Conservation (phyloP, 2,113 vertebrate genomes). For the Petrocephalus zakoni region DNA sequence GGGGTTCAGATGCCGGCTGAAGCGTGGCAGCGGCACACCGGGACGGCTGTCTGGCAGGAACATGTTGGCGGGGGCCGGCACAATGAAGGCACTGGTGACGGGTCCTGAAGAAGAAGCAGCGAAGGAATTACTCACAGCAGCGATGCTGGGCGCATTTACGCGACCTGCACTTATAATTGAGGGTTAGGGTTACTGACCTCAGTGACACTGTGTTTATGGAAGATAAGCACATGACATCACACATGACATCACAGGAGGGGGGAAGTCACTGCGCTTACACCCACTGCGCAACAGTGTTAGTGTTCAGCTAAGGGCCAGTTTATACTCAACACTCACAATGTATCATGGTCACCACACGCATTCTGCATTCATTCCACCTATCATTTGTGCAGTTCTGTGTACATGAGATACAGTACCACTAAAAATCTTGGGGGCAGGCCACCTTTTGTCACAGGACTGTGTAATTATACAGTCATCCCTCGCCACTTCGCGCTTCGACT, state of each 20-base stretch:
- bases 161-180: neutral
- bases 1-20: conserved; percentile 78
- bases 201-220: no score
- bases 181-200: neutral
- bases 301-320: neutral
- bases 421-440: no score
- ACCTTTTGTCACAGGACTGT: no score
- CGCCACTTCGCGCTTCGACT: no score
- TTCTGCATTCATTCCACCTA: neutral
- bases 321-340: neutral
- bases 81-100: conserved; percentile 79
- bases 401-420: no score
- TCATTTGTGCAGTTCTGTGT: neutral
- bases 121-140: neutral
- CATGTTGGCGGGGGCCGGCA: conserved; percentile 82
- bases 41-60: conserved; percentile 80
- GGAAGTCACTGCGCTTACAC: neutral
- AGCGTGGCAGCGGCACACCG: conserved; percentile 71
- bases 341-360: neutral
- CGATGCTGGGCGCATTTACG: neutral
- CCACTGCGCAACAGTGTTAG: neutral
- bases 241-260: no score
- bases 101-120: conserved; percentile 61
- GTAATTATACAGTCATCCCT: no score
- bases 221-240: neutral